Percentiles rank a stretch among this genome's conserved stretches.
Conservation (phyloP, 2,113 vertebrate genomes). For the Dendropsophus ebraccatus region DNA sequence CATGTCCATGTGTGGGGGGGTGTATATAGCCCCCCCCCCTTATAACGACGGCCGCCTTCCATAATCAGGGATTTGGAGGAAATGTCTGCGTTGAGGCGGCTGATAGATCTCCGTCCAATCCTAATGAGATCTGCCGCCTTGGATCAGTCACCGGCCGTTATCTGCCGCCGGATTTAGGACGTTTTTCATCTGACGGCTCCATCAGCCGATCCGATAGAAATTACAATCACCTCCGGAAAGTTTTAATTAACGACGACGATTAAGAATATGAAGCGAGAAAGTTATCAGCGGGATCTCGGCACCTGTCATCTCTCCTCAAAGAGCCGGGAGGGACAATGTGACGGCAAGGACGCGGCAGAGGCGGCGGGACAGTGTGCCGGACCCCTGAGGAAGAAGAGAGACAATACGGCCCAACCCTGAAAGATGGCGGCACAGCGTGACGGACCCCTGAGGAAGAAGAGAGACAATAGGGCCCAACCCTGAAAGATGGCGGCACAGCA, state of each 20-base stretch:
- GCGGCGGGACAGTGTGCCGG: not conserved
- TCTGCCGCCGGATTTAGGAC: not conserved
- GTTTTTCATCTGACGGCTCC: constrained; percentile 58
- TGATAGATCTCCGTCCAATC: constrained; percentile 43
- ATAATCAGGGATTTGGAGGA: not conserved
- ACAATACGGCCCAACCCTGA: too few relatives aligned
- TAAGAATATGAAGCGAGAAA: constrained; percentile 66
- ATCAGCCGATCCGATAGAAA: constrained; percentile 54
- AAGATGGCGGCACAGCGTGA: too few relatives aligned
- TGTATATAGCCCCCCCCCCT: too few relatives aligned
- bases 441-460: too few relatives aligned
- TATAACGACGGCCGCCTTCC: not conserved
- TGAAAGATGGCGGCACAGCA: too few relatives aligned
- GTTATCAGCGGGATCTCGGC: not conserved
- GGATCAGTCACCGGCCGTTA: constrained; percentile 9
- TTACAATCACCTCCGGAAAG: constrained; percentile 60
- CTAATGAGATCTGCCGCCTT: constrained; percentile 10
- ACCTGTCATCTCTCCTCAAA: constrained; percentile 31
- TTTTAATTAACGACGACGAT: constrained; percentile 69
- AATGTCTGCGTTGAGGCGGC: constrained; percentile 15
- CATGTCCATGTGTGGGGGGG: too few relatives aligned
- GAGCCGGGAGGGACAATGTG: not conserved
- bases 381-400: too few relatives aligned
- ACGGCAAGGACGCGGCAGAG: not conserved
- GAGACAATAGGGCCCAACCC: too few relatives aligned